Percentiles rank a stretch among this genome's conserved stretches.
These are phyloP conservation scores for Octomys mimax DNA, from an alignment of 2,797 vertebrate genomes.

Conservation along the genomic window DNA sequence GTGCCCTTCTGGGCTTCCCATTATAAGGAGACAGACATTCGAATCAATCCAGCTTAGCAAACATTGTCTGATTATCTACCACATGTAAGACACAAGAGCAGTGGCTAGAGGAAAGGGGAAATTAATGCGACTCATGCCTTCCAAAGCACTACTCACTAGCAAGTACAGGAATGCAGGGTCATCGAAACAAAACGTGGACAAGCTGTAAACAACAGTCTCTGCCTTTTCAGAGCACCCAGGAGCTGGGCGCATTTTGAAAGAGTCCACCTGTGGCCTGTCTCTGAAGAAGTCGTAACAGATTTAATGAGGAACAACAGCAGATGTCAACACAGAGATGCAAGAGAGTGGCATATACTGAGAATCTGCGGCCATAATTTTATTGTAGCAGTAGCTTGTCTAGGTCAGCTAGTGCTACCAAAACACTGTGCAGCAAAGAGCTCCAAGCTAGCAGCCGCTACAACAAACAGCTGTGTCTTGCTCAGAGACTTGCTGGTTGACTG, in stretches of 20 bases:
- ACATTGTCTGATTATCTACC: not conserved
- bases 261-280: not conserved
- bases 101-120: not conserved
- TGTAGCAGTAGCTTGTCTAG: fast-evolving
- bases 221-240: not conserved
- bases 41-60: conserved; percentile 14
- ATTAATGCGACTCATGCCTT: fast-evolving
- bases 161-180: not conserved
- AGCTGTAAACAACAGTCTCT: not conserved
- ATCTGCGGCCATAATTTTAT: not conserved
- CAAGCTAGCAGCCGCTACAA: too few relatives aligned
- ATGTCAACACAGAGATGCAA: not conserved
- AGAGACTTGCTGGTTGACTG: not conserved
- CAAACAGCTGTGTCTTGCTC: not conserved
- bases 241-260: not conserved
- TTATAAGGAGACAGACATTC: not conserved
- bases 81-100: too few relatives aligned
- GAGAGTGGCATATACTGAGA: too few relatives aligned
- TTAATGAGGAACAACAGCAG: not conserved
- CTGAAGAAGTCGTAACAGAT: not conserved
- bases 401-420: not conserved
- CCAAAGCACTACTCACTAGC: not conserved
- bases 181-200: too few relatives aligned
- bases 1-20: conserved; percentile 14
- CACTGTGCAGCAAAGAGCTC: not conserved